Evolutionary conservation across 2,797 vertebrate genomes (phyloP).

Genomic region (Hapalemur alaotrensis): DNA sequence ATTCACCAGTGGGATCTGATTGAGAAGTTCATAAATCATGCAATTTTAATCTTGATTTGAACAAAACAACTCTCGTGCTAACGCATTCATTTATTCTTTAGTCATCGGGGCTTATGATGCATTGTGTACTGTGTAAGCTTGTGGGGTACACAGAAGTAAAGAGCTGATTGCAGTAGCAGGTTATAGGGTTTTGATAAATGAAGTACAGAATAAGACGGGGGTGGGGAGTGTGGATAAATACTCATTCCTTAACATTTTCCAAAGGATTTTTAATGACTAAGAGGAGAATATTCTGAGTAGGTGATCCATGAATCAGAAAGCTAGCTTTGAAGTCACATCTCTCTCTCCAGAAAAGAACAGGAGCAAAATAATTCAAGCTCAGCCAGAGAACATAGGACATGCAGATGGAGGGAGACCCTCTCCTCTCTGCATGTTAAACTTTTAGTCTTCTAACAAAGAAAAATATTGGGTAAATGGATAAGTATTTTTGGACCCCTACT

Average conservation of each 20-base stretch:
- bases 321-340: background rate
- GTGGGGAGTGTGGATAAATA: background rate
- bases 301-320: conserved; percentile 15
- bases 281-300: background rate
- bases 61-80: background rate
- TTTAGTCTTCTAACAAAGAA: background rate
- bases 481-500: background rate
- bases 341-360: background rate
- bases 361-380: background rate
- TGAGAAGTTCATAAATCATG: background rate
- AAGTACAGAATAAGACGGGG: background rate
- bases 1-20: background rate
- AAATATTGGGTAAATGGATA: background rate
- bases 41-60: background rate
- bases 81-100: background rate
- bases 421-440: background rate
- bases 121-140: background rate
- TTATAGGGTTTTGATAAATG: background rate
- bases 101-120: background rate
- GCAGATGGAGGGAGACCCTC: background rate
- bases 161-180: background rate
- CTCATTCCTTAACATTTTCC: background rate
- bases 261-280: background rate
- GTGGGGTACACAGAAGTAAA: background rate
- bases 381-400: background rate